Percentiles rank a stretch among this genome's conserved stretches.
These are phyloP conservation scores for Eupeodes latifasciatus DNA, from an alignment of 2,888 invertebrate genomes.

Conservation along the genomic window DNA sequence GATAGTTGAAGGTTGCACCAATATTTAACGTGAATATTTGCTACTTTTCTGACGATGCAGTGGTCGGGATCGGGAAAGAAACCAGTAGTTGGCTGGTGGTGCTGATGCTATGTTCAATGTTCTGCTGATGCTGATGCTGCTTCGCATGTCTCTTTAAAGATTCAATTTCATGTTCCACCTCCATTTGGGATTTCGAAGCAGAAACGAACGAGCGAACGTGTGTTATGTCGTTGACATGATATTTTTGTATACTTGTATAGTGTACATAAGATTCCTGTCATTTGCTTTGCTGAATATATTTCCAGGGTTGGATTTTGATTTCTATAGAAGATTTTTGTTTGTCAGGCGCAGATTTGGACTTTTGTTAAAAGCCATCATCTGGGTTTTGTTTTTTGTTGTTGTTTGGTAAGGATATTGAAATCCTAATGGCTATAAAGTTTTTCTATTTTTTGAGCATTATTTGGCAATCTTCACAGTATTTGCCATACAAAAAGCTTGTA, in stretches of 20 bases:
- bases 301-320: conserved; percentile 12
- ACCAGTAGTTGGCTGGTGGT: background rate
- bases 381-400: too few relatives aligned
- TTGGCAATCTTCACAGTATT: too few relatives aligned
- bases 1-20: conserved; percentile 44
- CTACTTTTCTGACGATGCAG: background rate
- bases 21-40: background rate
- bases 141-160: conserved; percentile 50
- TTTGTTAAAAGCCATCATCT: too few relatives aligned
- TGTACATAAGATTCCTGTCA: conserved; percentile 49
- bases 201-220: conserved; percentile 58
- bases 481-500: too few relatives aligned
- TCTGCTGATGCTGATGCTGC: conserved; percentile 40
- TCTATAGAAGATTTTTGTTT: background rate
- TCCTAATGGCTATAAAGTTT: too few relatives aligned
- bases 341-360: too few relatives aligned
- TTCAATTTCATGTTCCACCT: conserved; percentile 62
- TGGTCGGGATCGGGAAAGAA: too few relatives aligned
- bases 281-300: conserved; percentile 32
- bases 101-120: background rate
- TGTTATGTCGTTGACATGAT: conserved; percentile 71
- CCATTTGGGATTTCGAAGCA: conserved; percentile 57
- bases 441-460: too few relatives aligned
- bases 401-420: too few relatives aligned
- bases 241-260: conserved; percentile 39